These are phyloP conservation scores for Drosophila diplacantha DNA, from an alignment of 2,888 invertebrate genomes.

Conservation along the genomic window DNA sequence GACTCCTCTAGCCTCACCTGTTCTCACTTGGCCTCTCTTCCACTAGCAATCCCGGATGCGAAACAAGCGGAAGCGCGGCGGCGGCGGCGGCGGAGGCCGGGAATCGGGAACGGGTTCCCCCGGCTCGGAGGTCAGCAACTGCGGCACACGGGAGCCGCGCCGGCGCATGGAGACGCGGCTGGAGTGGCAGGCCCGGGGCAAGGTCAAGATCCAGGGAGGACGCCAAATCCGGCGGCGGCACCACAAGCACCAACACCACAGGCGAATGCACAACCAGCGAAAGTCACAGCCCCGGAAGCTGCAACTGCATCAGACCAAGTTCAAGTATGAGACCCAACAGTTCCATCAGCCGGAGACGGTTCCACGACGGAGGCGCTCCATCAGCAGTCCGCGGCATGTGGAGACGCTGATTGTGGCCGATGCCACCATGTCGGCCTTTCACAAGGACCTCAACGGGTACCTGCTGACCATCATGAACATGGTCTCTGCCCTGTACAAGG, in stretches of 20 bases:
- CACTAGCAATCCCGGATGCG: slow-evolving; percentile 40
- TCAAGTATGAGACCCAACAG: slow-evolving; percentile 49
- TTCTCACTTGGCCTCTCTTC: not conserved
- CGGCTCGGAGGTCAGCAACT: slow-evolving; percentile 77
- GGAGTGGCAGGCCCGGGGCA: slow-evolving; percentile 81
- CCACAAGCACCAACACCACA: slow-evolving; percentile 54
- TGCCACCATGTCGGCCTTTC: slow-evolving; percentile 91
- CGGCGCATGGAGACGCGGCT: slow-evolving; percentile 79
- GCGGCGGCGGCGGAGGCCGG: slow-evolving; percentile 43
- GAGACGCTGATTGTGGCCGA: slow-evolving; percentile 93
- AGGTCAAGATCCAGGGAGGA: slow-evolving; percentile 78
- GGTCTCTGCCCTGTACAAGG: slow-evolving; percentile 90
- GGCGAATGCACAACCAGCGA: not conserved
- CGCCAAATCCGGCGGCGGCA: slow-evolving; percentile 75
- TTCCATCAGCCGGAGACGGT: slow-evolving; percentile 1
- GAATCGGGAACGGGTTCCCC: slow-evolving; percentile 48
- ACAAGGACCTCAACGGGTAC: slow-evolving; percentile 90
- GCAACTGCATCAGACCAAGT: slow-evolving; percentile 49
- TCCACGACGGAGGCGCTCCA: slow-evolving; percentile 80
- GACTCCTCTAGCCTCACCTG: not conserved
- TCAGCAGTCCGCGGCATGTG: slow-evolving; percentile 87
- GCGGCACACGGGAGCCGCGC: slow-evolving; percentile 80
- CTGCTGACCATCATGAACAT: slow-evolving; percentile 95
- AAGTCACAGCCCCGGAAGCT: slow-evolving; percentile 13
- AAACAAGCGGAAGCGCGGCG: slow-evolving; percentile 48